These are phyloP conservation scores for Terebella lapidaria DNA, from an alignment of 2,888 invertebrate species.

Conservation along the genomic window DNA sequence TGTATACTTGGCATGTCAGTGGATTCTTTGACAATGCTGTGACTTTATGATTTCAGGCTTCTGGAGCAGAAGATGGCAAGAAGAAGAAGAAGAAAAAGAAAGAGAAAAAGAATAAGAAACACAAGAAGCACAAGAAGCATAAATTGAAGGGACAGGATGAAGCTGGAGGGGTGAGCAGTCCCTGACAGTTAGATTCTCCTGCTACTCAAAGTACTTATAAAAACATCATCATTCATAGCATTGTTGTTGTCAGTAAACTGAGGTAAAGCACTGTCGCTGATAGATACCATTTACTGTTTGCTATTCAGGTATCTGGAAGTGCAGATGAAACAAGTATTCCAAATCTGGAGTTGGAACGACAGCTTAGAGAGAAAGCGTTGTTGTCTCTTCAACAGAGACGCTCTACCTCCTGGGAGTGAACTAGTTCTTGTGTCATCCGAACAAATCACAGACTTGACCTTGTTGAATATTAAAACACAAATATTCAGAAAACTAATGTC, in stretches of 20 bases:
- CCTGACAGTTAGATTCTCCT: not conserved
- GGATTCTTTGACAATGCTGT: not conserved
- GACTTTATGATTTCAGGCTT: not conserved
- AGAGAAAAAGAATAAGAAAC: slow-evolving; percentile 7
- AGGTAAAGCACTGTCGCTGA: no score
- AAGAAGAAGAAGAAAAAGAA: slow-evolving; percentile 17
- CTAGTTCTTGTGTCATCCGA: no score
- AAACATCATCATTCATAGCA: not conserved
- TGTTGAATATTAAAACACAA: no score
- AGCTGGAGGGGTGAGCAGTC: no score
- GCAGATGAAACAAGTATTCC: not conserved
- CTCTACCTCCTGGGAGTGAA: no score
- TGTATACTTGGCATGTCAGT: not conserved
- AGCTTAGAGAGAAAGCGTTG: not conserved
- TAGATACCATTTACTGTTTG: not conserved
- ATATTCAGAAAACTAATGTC: no score
- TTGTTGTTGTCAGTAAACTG: not conserved
- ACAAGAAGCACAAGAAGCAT: slow-evolving; percentile 3
- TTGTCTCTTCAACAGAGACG: not conserved
- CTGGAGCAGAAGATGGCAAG: not conserved
- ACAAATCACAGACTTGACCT: no score
- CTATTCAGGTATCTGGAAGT: not conserved
- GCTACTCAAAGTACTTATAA: not conserved
- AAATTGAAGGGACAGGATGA: not conserved
- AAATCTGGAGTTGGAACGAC: not conserved